Base-by-base conservation (phyloP, 2,797 vertebrate genomes). In the Melanogrammus aeglefinus region DNA sequence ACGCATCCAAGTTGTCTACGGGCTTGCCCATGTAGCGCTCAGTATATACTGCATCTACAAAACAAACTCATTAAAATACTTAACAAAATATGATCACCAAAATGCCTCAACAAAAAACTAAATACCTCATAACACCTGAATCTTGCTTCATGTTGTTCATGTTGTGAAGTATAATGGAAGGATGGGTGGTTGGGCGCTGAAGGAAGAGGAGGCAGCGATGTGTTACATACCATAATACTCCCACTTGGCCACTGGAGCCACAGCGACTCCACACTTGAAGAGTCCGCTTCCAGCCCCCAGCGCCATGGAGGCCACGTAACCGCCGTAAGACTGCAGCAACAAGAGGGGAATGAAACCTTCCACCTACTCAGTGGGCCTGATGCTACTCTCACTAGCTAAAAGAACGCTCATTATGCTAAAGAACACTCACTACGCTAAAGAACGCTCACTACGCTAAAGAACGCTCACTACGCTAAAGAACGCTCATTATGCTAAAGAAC, bases 11-110 rank as follows among this genome's bases (percentile, higher is more conserved):
- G 83, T 99, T 99, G 74, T 99, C 97, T 31, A 90, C 85, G n/a
- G 98, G 98, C 27, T 91, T 94, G 73, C 96, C 95, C 98, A 99
- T 99, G 89, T 99, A 99, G 78, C 98, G 95, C 82, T 99, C 98
- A 47, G 98, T 99, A 84, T 99, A 99, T 80, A 99, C 96, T 0
- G 96, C 95, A 86, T 99, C 98, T 99, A 90, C 75, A 91, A 92
- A 81, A 57, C n/a, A 80, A 81, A 76, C n/a, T n/a, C 18, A 1
- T 8, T 14, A 47, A 9, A 4, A 73, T 35, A 72, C 5, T n/a
- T n/a, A n/a, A n/a, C n/a, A n/a, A n/a, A n/a, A n/a, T n/a, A n/a
- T n/a, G 18, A 57, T 63, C 16, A 63, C 57, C 57, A 63, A 63
- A 63, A 63, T 2, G 14, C 14, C 41, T 16, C 41, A 13, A 44